A percentile compares a stretch with the other conserved stretches of the same genome.
Conservation (phyloP, 2,888 invertebrate species). For the Seira sanloemensis region DNA sequence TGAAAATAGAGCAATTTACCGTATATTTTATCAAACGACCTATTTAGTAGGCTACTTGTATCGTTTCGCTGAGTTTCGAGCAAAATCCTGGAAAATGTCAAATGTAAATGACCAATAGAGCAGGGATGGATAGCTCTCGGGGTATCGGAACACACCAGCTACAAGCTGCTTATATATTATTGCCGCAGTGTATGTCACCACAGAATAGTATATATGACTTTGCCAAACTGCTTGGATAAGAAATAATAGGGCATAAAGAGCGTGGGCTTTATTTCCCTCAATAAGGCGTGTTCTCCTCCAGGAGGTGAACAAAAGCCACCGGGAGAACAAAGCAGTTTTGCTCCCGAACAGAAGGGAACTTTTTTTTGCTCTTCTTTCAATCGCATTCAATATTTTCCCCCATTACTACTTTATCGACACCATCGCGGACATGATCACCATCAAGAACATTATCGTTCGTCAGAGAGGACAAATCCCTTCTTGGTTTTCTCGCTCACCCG, state of each 20-base stretch:
- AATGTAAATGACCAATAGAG: constrained; percentile 50
- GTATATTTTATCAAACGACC: not conserved
- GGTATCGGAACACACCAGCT: not conserved
- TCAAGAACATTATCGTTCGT: constrained; percentile 3
- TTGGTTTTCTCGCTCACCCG: not conserved
- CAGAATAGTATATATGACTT: not conserved
- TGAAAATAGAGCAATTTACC: not conserved
- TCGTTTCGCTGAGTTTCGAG: not conserved
- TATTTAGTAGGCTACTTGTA: not conserved
- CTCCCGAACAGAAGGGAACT: not conserved
- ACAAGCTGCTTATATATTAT: not conserved
- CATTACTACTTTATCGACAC: constrained; percentile 13
- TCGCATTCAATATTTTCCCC: constrained; percentile 1
- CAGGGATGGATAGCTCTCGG: not conserved
- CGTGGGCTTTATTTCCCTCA: constrained; percentile 5
- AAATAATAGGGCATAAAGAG: not conserved
- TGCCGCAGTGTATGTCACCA: not conserved
- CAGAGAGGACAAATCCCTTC: not conserved
- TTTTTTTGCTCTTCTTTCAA: not conserved
- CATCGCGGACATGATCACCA: constrained; percentile 3
- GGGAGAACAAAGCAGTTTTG: constrained; percentile 3
- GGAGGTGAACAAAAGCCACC: not conserved
- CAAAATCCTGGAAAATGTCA: constrained; percentile 43
- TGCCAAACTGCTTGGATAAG: not conserved
- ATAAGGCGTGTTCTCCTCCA: constrained; percentile 2